Evolutionary conservation across 2,113 vertebrate species (phyloP).

Genomic region (Plestiodon gilberti): DNA sequence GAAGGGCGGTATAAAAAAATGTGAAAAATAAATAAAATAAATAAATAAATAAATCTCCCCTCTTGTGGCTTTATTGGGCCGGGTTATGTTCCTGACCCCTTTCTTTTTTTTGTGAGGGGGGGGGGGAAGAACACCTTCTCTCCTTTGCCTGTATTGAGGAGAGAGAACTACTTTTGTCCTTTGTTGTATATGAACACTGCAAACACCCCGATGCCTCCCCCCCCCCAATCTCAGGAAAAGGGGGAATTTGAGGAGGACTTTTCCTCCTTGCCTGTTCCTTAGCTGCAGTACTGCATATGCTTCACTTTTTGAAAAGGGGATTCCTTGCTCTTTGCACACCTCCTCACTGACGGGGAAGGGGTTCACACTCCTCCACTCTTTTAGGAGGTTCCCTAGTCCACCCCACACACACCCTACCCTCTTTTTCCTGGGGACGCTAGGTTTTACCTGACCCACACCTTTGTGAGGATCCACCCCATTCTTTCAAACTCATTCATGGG

Average conservation of each 20-base stretch:
- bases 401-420: too few relatives aligned
- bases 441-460: not conserved
- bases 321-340: not conserved
- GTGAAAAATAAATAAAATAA: too few relatives aligned
- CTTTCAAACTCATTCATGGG: too few relatives aligned
- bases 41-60: too few relatives aligned
- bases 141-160: too few relatives aligned
- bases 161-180: too few relatives aligned
- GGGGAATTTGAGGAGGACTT: not conserved
- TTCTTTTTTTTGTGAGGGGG: too few relatives aligned
- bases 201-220: not conserved
- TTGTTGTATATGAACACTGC: too few relatives aligned
- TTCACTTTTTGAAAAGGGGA: not conserved
- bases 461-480: too few relatives aligned
- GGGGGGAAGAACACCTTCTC: too few relatives aligned
- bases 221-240: not conserved
- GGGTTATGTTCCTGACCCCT: too few relatives aligned
- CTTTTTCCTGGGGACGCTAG: not conserved
- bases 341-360: not conserved
- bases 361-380: not conserved
- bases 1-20: too few relatives aligned
- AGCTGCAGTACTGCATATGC: not conserved
- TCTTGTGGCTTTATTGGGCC: not conserved
- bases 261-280: not conserved
- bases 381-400: not conserved